Conservation (phyloP, 2,797 vertebrate species). For the Dendrocincla tyrannina region DNA sequence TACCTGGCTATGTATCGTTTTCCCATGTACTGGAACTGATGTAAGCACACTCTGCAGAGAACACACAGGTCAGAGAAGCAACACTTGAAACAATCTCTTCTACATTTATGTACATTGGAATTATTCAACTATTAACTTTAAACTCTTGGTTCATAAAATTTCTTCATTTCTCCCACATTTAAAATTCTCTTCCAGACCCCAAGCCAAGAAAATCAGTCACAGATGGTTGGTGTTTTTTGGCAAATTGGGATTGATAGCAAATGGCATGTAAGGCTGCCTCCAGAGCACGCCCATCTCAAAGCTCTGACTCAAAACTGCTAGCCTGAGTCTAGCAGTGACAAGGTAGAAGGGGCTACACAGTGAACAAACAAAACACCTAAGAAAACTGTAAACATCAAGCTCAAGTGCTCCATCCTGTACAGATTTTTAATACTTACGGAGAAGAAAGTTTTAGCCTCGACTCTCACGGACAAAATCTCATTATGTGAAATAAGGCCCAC, state of each 20-base stretch:
- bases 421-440: neutral
- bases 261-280: neutral
- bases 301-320: neutral
- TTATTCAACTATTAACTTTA: neutral
- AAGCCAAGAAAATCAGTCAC: neutral
- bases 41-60: constrained; percentile 89
- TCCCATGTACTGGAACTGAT: constrained; percentile 99
- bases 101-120: neutral
- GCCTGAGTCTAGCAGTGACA: neutral
- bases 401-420: neutral
- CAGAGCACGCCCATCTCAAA: neutral
- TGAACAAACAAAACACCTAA: neutral
- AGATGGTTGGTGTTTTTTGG: neutral
- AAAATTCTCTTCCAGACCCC: neutral
- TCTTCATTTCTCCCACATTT: neutral
- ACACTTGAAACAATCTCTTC: neutral
- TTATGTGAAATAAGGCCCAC: neutral
- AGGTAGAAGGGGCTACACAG: neutral
- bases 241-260: neutral
- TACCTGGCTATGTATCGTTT: constrained; percentile 97
- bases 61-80: constrained; percentile 15
- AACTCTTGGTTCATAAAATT: neutral
- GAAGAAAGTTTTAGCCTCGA: neutral
- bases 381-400: neutral
- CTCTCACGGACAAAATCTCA: neutral